Conservation (phyloP, 2,797 vertebrate genomes). For the Cyprinodon diabolis region DNA sequence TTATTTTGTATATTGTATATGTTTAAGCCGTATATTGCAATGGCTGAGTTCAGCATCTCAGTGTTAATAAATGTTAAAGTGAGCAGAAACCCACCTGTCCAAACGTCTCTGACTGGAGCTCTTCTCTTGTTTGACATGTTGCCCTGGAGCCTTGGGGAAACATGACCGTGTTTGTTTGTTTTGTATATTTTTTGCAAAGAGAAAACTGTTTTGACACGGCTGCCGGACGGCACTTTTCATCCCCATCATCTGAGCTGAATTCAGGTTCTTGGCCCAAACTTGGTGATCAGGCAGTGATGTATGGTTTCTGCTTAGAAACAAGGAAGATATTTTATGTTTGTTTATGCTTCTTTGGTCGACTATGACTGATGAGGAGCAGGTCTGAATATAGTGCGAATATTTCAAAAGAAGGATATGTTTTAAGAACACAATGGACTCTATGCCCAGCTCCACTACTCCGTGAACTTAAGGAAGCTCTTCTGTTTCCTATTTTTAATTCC, state of each 20-base stretch:
- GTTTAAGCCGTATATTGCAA: background rate
- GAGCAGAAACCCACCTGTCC: slow-evolving; percentile 35
- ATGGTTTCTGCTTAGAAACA: background rate
- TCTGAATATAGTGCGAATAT: no score
- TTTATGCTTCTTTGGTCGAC: background rate
- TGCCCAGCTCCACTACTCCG: no score
- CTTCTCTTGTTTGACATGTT: slow-evolving; percentile 29
- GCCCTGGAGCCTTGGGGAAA: slow-evolving; percentile 35
- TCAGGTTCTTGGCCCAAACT: background rate
- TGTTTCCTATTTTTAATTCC: no score
- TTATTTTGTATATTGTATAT: background rate
- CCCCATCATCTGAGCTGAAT: slow-evolving; percentile 10
- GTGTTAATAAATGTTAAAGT: slow-evolving; percentile 33
- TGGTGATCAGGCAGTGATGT: background rate
- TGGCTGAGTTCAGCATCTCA: background rate
- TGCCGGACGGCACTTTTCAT: slow-evolving; percentile 4
- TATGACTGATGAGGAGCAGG: background rate
- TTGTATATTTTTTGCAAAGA: slow-evolving; percentile 9
- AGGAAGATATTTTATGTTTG: background rate
- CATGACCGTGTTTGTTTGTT: slow-evolving; percentile 32
- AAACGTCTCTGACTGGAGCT: slow-evolving; percentile 15
- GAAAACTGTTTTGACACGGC: slow-evolving; percentile 27
- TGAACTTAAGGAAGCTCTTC: no score
- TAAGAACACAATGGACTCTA: no score
- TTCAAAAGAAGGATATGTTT: no score